Evolutionary conservation across 2,113 vertebrate genomes (phyloP).

Genomic region (Anolis sagrei): DNA sequence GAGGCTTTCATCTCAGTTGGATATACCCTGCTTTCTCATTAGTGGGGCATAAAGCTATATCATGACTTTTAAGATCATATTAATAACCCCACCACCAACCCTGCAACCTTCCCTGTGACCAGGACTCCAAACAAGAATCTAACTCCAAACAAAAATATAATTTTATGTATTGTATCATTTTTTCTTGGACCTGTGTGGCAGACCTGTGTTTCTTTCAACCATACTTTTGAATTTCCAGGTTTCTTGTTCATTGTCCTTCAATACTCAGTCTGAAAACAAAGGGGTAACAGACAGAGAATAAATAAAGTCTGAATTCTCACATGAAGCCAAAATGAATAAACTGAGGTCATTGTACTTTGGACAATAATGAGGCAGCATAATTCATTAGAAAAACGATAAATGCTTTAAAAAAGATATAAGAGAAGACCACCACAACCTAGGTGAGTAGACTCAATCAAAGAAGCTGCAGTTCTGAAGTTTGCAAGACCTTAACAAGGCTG

Average conservation of each 20-base stretch:
- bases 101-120: neutral
- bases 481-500: no score
- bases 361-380: no score
- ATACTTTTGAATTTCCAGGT: neutral
- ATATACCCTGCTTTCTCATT: neutral
- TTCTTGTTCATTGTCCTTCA: neutral
- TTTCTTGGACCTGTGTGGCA: neutral
- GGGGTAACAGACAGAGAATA: no score
- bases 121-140: neutral
- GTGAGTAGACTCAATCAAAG: no score
- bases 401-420: no score
- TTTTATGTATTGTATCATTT: neutral
- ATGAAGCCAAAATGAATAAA: no score
- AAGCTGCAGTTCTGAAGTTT: no score
- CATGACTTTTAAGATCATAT: neutral
- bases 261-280: neutral
- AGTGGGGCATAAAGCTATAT: constrained; percentile 14
- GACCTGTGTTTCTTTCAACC: neutral
- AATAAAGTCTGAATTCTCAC: no score
- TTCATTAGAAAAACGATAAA: no score
- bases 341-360: no score
- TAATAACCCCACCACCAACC: neutral
- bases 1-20: constrained; percentile 46
- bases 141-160: neutral
- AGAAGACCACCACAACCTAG: no score